Conservation (phyloP, 2,797 vertebrate genomes). For the Microctenopoma lineatum region DNA sequence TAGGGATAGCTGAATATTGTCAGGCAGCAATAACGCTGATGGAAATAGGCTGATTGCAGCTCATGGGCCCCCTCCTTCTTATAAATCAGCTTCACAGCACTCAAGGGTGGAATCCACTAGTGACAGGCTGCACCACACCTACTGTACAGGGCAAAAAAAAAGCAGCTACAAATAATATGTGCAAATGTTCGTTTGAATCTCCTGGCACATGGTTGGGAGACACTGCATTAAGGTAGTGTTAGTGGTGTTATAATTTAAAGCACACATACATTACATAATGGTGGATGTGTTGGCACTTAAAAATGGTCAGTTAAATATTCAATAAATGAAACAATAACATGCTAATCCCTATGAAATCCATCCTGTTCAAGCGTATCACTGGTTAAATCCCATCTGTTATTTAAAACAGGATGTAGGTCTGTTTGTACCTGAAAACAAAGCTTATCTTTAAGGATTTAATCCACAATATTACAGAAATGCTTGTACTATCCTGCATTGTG, state of each 20-base stretch:
- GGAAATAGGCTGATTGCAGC: slow-evolving; percentile 77
- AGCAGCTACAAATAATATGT: slow-evolving; percentile 42
- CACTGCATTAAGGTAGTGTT: background rate
- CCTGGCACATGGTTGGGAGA: slow-evolving; percentile 8
- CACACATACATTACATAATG: background rate
- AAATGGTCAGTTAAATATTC: background rate
- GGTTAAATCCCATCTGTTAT: slow-evolving; percentile 1
- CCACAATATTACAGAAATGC: slow-evolving; percentile 15
- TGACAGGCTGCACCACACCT: slow-evolving; percentile 43
- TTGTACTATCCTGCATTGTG: slow-evolving; percentile 3
- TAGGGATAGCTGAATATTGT: slow-evolving; percentile 81
- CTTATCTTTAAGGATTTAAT: slow-evolving; percentile 15
- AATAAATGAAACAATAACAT: slow-evolving; percentile 2
- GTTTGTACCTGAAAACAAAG: slow-evolving; percentile 9
- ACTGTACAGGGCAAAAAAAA: slow-evolving; percentile 43
- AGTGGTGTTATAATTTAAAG: slow-evolving; percentile 1
- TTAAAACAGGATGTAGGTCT: background rate
- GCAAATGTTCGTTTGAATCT: slow-evolving; percentile 37
- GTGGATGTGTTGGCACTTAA: background rate
- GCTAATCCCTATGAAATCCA: background rate
- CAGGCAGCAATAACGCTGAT: slow-evolving; percentile 77
- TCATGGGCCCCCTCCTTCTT: slow-evolving; percentile 63
- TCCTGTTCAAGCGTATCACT: background rate
- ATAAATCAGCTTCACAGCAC: slow-evolving; percentile 75
- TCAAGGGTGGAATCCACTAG: slow-evolving; percentile 56